Percentiles rank a stretch among this genome's conserved stretches.
Evolutionary conservation across 2,797 vertebrate species (phyloP).

Genomic region (Muscicapa comitata): DNA sequence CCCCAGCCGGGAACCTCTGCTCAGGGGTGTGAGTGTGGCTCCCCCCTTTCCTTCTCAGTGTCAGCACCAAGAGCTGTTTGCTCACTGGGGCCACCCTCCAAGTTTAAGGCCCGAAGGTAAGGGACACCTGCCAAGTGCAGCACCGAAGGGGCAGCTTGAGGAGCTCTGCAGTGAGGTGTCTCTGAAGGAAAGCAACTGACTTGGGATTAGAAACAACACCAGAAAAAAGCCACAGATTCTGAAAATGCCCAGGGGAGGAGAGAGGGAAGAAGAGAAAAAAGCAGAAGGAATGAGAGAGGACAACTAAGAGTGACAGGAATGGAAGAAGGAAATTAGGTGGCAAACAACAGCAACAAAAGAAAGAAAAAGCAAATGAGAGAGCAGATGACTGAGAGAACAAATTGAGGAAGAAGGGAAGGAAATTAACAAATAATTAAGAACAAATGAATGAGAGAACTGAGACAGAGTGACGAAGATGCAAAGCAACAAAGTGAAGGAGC

Average conservation of each 20-base stretch:
- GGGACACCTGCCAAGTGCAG: neutral
- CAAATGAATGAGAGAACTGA: constrained; percentile 40
- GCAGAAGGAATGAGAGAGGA: neutral
- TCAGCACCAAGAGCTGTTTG: neutral
- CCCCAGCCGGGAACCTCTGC: neutral
- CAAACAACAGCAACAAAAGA: constrained; percentile 15
- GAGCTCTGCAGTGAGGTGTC: neutral
- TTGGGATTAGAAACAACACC: neutral
- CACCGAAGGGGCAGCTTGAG: accelerated
- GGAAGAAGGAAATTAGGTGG: constrained; percentile 9
- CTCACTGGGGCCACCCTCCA: neutral
- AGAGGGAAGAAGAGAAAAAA: neutral
- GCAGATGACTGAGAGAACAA: constrained; percentile 44
- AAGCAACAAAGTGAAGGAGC: constrained; percentile 13
- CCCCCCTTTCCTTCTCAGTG: neutral
- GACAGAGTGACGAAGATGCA: neutral
- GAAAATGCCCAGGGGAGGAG: neutral
- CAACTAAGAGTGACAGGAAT: neutral
- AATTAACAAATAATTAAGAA: constrained; percentile 65
- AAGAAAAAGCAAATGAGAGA: constrained; percentile 48
- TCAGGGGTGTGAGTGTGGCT: accelerated
- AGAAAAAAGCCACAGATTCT: neutral
- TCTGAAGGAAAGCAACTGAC: neutral
- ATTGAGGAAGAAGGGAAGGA: constrained; percentile 58
- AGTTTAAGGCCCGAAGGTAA: neutral